Percentiles rank a stretch among this genome's conserved stretches.
Evolutionary conservation across 2,113 vertebrate genomes (phyloP).

Genomic region (Bombycilla garrulus): DNA sequence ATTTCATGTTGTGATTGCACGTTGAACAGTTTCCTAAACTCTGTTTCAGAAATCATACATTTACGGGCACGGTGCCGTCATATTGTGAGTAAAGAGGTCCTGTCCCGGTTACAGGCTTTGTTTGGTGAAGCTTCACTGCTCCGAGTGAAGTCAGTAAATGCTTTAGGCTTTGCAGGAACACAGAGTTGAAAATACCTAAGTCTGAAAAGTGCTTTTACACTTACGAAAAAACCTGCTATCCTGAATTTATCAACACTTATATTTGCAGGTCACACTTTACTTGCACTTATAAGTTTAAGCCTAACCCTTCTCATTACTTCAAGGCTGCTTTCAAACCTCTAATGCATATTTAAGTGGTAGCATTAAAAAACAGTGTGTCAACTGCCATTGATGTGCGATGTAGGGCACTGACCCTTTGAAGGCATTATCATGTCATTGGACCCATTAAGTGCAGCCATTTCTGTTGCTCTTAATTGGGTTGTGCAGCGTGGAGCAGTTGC

Average conservation of each 20-base stretch:
- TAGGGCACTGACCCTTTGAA: conserved; percentile 66
- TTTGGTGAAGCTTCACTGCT: not conserved
- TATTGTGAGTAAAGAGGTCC: not conserved
- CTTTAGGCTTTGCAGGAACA: not conserved
- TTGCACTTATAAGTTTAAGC: conserved; percentile 60
- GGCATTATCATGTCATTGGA: conserved; percentile 62
- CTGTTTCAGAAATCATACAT: not conserved
- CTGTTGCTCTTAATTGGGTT: conserved; percentile 69
- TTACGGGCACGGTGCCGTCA: not conserved
- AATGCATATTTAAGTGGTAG: conserved; percentile 70
- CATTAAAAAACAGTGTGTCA: conserved; percentile 68
- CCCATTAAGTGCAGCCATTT: conserved; percentile 62
- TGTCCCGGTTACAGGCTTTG: not conserved
- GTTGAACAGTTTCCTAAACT: not conserved
- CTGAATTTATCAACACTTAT: conserved; percentile 44
- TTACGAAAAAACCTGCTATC: not conserved
- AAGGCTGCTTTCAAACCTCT: conserved; percentile 62
- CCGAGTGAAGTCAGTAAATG: not conserved
- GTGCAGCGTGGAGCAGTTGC: conserved; percentile 47
- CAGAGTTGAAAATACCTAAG: not conserved
- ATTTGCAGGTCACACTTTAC: conserved; percentile 69
- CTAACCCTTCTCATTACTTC: conserved; percentile 68
- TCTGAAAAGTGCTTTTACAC: not conserved
- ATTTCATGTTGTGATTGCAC: conserved; percentile 3
- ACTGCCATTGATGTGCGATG: conserved; percentile 66